Evolutionary conservation across 1,140 invertebrate species (phyloP), one percentile per base, ranked within the genome.

Genomic region (Drosophila lacteicornis): DNA sequence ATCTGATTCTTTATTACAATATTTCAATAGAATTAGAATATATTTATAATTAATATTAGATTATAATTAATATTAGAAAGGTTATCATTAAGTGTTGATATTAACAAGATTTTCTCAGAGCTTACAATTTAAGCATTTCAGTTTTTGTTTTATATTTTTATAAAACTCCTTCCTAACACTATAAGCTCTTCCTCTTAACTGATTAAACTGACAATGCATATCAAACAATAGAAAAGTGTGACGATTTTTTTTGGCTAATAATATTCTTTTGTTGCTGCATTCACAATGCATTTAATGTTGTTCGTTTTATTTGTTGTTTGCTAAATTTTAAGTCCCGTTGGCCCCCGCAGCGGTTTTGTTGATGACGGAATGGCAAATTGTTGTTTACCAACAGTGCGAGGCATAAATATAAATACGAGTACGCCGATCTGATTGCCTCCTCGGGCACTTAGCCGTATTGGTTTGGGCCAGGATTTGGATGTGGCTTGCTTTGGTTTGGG

Each of bases 361-460:
- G 55, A 56, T 53, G 43, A 56, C 57, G 67, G 79, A 68, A 82
- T 80, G 65, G 51, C 40, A 73, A 80, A 79, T 79, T 80, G 80
- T 90, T 88, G 81, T 88, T 88, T 88, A 84, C 84, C 77, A 67
- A 63, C 63, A 49, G 33, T 36, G 55, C 30, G 17, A 67, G 66
- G 33, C 46, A 56, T 55, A 67, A 67, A 77, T 78, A 77, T 45
- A 69, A 76, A 61, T 78, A 36, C 60, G 43, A 55, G 67, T 78
- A 62, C 27, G 75, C 42, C 53, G 25, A 57, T 78, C 38, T 36
- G 67, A 60, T 71, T 79, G 66, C 75, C 75, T 57, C 36, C 46
- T 9, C 53, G 49, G 75, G 69, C 84, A 88, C 84, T 87, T 90
- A 80, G 74, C 17, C 58, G 71, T 74, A 88, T 88, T 87, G 81